Evolutionary conservation across 2,888 invertebrate genomes (phyloP), one percentile per base, ranked within the genome.

Genomic region (Parthenolecanium corni): DNA sequence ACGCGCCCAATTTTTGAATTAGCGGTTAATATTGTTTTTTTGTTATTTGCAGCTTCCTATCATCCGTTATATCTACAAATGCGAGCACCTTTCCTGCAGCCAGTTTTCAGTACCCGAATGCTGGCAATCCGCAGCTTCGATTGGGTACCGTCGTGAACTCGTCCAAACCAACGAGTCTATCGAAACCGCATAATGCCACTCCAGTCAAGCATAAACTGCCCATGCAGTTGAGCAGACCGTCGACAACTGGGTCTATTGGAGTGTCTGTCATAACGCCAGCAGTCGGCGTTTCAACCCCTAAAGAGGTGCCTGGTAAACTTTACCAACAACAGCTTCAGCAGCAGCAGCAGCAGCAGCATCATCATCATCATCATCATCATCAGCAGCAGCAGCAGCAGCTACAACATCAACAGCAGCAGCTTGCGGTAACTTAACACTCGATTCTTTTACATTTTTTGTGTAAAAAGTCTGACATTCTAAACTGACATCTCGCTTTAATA

Each of bases 241-340:
- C 53, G 42, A 23, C 21, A 23, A 31, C 5, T 31, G 53, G 53
- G 14, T 52, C 63, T 31, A 53, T 53, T 21, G 63, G 63, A 44
- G 63, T 63, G 36, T 53, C 63, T 24, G 63, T 63, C 16, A 63
- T 63, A 24, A 63, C 63, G 47, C 63, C 63, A 1, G 47, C 63
- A 0, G 53, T 46, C n/a, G 58, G 49, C 31, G 46, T 20, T 44
- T 2, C 46, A 9, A 12, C 18, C 5, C 21, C 49, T 5, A 16
- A 14, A 6, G 24, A 24, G 6, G 25, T 38, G 11, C 47, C 21
- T n/a, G 49, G 47, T n/a, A 16, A n/a, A 3, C 52, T 25, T 25
- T 58, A 21, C 38, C 25, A 14, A 12, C 56, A 21, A 11, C 54
- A 54, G 40, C 54, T 38, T 9, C 36, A 53, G 20, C 53, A 53